Conservation (phyloP, 2,113 vertebrate genomes). For the Mixornis gularis region DNA sequence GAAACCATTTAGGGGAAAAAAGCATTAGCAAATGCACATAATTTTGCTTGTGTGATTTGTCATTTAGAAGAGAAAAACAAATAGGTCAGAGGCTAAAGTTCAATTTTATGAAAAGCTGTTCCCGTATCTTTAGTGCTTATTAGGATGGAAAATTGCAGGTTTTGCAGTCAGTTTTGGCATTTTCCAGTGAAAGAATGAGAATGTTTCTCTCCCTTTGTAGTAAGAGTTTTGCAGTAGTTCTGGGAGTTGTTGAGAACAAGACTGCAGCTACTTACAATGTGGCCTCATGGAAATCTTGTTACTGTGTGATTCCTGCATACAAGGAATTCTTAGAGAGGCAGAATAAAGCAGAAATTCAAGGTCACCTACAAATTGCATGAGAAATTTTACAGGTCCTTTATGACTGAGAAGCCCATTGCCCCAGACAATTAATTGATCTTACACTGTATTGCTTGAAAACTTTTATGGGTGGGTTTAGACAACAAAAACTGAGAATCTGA, state of each 20-base stretch:
- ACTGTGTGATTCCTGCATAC: neutral
- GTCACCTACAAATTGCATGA: neutral
- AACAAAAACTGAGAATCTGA: neutral
- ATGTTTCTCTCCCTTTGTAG: neutral
- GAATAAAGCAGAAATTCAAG: neutral
- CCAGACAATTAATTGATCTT: neutral
- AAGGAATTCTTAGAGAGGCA: neutral
- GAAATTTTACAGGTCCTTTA: neutral
- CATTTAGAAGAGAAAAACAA: constrained; percentile 17
- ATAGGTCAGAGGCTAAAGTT: neutral
- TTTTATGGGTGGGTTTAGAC: neutral
- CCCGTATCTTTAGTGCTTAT: neutral
- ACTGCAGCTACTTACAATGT: neutral
- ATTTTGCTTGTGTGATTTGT: constrained; percentile 6
- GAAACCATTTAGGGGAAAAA: constrained; percentile 14
- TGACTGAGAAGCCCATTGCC: neutral
- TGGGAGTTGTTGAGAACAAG: neutral
- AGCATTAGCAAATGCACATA: neutral
- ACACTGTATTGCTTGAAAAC: neutral
- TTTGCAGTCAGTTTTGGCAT: neutral
- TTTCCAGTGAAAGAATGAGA: neutral
- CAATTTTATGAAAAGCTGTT: neutral
- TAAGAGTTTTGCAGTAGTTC: neutral
- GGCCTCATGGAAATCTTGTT: neutral
- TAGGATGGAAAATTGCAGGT: neutral